phyloP scores from a whole-genome alignment of 2,113 vertebrate genomes.

The Lepidiolamprologus cunningtoni region DNA sequence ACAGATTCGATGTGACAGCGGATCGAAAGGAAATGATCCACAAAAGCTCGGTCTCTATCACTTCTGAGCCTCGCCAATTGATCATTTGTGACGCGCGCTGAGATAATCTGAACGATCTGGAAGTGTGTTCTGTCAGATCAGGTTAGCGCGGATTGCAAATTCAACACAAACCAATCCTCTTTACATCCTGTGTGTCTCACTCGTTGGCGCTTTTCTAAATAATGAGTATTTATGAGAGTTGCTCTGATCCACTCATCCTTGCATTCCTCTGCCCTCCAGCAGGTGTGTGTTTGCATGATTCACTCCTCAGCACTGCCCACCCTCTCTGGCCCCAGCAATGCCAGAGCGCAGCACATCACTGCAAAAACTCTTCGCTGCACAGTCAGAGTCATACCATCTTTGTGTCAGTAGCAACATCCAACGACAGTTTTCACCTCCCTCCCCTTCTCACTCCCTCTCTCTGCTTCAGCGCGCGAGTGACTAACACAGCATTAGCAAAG shows the following conservation, averaged over 20 bases:
- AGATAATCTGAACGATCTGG: background rate
- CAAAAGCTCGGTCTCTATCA: background rate
- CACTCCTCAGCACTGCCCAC: background rate
- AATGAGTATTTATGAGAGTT: background rate
- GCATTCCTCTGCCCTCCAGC: background rate
- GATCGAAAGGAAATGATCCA: background rate
- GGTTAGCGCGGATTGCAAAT: background rate
- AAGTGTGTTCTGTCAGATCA: background rate
- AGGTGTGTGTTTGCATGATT: slow-evolving; percentile 1
- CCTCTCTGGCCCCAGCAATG: background rate
- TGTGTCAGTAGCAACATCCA: slow-evolving; percentile 15
- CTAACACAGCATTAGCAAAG: background rate
- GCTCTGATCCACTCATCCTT: background rate
- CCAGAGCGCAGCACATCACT: slow-evolving; percentile 52
- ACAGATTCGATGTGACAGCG: background rate
- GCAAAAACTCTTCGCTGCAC: slow-evolving; percentile 15
- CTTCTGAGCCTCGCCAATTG: background rate
- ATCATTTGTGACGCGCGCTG: background rate
- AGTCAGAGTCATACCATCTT: background rate
- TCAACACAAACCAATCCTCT: background rate
- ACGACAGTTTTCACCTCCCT: background rate
- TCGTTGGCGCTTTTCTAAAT: background rate
- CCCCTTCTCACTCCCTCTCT: background rate
- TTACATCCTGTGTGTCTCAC: background rate
- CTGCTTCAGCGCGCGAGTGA: background rate